Conservation (phyloP, 2,888 invertebrate genomes). For the Odontomyia ornata region DNA sequence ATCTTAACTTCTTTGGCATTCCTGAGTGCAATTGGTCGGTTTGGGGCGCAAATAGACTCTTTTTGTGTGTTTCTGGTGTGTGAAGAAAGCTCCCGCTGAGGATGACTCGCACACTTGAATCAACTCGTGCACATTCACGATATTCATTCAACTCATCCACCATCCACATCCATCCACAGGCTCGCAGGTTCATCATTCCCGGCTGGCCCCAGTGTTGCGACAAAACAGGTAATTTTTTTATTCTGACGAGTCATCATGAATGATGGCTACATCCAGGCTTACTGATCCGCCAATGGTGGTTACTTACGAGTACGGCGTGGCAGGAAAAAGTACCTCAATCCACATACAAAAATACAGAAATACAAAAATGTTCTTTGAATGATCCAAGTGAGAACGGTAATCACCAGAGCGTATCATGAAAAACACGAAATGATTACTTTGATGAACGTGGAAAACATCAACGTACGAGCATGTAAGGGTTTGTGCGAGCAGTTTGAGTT, state of each 20-base stretch:
- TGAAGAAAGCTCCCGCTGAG: conserved; percentile 10
- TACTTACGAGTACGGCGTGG: background rate
- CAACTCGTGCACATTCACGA: conserved; percentile 12
- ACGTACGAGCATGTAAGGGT: background rate
- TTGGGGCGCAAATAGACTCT: too few species aligned
- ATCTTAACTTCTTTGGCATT: background rate
- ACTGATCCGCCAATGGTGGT: too few species aligned
- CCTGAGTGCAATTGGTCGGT: background rate
- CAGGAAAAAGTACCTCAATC: background rate
- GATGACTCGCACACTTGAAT: conserved; percentile 15
- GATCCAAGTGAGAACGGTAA: conserved; percentile 19
- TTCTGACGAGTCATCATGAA: conserved; percentile 24
- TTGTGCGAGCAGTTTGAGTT: background rate
- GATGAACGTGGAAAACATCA: background rate
- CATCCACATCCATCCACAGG: background rate
- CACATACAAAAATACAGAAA: background rate
- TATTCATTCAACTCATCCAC: conserved; percentile 10
- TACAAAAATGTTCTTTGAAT: conserved; percentile 18
- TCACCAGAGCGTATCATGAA: background rate
- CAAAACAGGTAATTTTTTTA: conserved; percentile 21
- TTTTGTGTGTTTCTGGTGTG: background rate
- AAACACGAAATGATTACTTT: conserved; percentile 30
- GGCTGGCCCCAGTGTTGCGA: conserved; percentile 1
- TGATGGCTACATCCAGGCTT: background rate
- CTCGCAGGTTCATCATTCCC: background rate